Evolutionary conservation across 2,797 vertebrate genomes (phyloP).

Genomic region (Spinibarbus caldwelli): DNA sequence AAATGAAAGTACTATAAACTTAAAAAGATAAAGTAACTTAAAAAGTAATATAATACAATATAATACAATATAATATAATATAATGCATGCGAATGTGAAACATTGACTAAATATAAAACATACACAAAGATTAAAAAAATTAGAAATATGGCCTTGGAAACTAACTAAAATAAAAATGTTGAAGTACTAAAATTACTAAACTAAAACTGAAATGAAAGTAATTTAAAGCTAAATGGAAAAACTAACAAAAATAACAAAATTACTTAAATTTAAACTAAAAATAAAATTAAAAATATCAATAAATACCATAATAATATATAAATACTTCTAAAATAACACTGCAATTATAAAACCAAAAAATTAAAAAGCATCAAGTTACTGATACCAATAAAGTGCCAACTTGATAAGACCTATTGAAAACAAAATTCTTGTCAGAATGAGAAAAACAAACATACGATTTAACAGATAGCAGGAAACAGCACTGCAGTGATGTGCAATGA

Average conservation of each 20-base stretch:
- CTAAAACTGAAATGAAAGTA: background rate
- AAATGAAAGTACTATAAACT: background rate
- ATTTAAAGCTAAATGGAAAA: background rate
- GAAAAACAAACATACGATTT: constrained; percentile 24
- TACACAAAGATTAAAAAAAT: too few relatives aligned
- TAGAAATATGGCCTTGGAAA: background rate
- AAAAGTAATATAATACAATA: too few relatives aligned
- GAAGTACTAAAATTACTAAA: background rate
- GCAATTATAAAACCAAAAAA: background rate
- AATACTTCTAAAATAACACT: background rate
- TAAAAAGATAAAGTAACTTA: too few relatives aligned
- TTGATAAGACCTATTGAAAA: constrained; percentile 1
- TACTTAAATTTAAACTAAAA: background rate
- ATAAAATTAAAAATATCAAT: too few relatives aligned
- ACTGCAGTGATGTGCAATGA: constrained; percentile 34
- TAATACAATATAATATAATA: too few relatives aligned
- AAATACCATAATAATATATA: too few relatives aligned
- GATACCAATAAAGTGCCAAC: background rate
- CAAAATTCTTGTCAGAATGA: background rate
- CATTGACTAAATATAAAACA: too few relatives aligned
- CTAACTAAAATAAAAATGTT: background rate
- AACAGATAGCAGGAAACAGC: background rate
- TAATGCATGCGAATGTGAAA: too few relatives aligned
- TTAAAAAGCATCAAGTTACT: too few relatives aligned
- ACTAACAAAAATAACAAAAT: background rate